phyloP scores from a whole-genome alignment of 2,888 invertebrate genomes.

The Drosophila hamatofila region DNA sequence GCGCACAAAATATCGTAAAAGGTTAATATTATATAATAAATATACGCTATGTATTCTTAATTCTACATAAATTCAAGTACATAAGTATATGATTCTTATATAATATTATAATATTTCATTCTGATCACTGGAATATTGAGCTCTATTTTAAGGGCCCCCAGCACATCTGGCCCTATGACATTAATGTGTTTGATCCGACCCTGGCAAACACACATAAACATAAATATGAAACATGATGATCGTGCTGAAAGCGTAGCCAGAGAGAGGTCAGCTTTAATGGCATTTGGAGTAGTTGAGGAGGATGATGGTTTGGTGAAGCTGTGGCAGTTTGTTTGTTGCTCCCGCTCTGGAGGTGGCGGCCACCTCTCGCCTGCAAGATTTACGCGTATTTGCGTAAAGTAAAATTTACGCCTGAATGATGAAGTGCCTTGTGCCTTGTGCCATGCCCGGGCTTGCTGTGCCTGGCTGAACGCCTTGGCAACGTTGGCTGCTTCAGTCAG shows the following conservation, averaged over 20 bases:
- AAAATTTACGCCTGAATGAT: conserved; percentile 76
- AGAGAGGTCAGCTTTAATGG: conserved; percentile 42
- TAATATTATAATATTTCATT: too few relatives aligned
- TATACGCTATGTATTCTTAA: too few relatives aligned
- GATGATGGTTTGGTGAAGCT: not conserved
- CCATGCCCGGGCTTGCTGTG: conserved; percentile 10
- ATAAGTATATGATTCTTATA: too few relatives aligned
- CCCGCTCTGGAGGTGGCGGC: conserved; percentile 13
- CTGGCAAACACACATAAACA: conserved; percentile 9
- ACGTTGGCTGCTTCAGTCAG: conserved; percentile 28
- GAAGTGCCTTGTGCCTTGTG: conserved; percentile 47
- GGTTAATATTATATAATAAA: too few relatives aligned
- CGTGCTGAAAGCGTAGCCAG: conserved; percentile 20
- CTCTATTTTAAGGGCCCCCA: too few relatives aligned
- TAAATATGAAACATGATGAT: conserved; percentile 73
- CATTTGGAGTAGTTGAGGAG: not conserved
- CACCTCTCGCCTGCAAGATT: conserved; percentile 57
- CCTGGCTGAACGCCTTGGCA: conserved; percentile 19
- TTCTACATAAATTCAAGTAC: too few relatives aligned
- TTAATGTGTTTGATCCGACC: too few relatives aligned
- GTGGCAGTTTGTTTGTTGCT: not conserved
- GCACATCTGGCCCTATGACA: too few relatives aligned
- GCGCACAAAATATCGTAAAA: too few relatives aligned
- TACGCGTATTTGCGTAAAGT: conserved; percentile 78
- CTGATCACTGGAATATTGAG: too few relatives aligned